These are phyloP conservation scores for Trinorchestia longiramus DNA, from an alignment of 1,140 invertebrate genomes.

Conservation along the genomic window DNA sequence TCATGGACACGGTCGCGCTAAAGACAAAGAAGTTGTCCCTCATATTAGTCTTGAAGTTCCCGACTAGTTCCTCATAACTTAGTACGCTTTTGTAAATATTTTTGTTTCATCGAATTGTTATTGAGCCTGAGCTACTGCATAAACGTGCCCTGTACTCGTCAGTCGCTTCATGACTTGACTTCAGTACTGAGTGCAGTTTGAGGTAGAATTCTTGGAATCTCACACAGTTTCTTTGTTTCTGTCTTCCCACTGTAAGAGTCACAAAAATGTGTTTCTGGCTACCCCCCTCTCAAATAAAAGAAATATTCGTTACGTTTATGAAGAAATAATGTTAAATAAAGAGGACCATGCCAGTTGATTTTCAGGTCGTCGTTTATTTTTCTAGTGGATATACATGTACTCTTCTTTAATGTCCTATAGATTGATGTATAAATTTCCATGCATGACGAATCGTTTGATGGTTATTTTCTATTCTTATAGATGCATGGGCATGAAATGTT, in stretches of 20 bases:
- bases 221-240: not conserved
- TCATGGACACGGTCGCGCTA: not conserved
- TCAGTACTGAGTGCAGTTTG: not conserved
- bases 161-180: not conserved
- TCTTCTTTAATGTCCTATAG: no score
- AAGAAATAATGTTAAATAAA: not conserved
- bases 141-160: not conserved
- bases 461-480: not conserved
- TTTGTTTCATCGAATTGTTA: not conserved
- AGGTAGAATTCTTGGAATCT: not conserved
- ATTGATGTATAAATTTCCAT: not conserved
- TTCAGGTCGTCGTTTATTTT: not conserved
- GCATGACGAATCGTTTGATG: not conserved
- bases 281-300: not conserved
- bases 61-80: not conserved
- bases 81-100: not conserved
- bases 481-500: not conserved
- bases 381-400: not conserved
- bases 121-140: not conserved
- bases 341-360: not conserved
- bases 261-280: not conserved
- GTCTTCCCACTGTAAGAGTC: not conserved
- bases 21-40: slow-evolving; percentile 39
- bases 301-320: not conserved
- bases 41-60: slow-evolving; percentile 42